Percentiles rank a stretch among this genome's conserved stretches.
These are phyloP conservation scores for Oryzias melastigma DNA, from an alignment of 2,113 vertebrate species.

Conservation along the genomic window DNA sequence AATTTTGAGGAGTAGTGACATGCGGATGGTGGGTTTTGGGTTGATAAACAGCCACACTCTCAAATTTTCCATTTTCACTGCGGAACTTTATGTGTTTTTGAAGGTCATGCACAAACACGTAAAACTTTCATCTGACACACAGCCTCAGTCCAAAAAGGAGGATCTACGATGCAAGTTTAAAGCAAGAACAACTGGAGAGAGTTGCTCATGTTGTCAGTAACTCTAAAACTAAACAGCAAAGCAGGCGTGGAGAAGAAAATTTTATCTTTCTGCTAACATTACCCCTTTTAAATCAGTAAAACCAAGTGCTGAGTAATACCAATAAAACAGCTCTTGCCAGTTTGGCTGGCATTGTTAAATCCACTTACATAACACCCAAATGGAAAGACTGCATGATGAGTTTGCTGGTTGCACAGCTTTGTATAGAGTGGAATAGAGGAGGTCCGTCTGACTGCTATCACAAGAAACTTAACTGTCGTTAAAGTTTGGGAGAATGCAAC, in stretches of 20 bases:
- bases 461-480: not conserved
- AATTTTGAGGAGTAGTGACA: constrained; percentile 41
- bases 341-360: constrained; percentile 55
- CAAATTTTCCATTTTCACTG: constrained; percentile 49
- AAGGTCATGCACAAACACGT: constrained; percentile 4
- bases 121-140: constrained; percentile 49
- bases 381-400: constrained; percentile 30
- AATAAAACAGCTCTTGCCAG: constrained; percentile 58
- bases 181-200: constrained; percentile 45
- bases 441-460: not conserved
- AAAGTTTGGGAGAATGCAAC: not conserved
- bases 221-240: constrained; percentile 25
- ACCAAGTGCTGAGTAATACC: constrained; percentile 58
- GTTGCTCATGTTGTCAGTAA: constrained; percentile 45
- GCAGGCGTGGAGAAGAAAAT: constrained; percentile 18
- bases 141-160: constrained; percentile 39
- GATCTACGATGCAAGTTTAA: constrained; percentile 48
- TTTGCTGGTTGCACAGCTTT: constrained; percentile 22
- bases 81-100: constrained; percentile 53
- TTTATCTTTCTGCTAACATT: constrained; percentile 41
- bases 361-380: constrained; percentile 50
- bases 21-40: constrained; percentile 54
- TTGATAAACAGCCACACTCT: constrained; percentile 64
- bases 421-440: not conserved
- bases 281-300: constrained; percentile 20